A percentile compares a stretch with the other conserved stretches of the same genome.
Conservation (phyloP, 2,797 vertebrate genomes). For the Capromys pilorides region DNA sequence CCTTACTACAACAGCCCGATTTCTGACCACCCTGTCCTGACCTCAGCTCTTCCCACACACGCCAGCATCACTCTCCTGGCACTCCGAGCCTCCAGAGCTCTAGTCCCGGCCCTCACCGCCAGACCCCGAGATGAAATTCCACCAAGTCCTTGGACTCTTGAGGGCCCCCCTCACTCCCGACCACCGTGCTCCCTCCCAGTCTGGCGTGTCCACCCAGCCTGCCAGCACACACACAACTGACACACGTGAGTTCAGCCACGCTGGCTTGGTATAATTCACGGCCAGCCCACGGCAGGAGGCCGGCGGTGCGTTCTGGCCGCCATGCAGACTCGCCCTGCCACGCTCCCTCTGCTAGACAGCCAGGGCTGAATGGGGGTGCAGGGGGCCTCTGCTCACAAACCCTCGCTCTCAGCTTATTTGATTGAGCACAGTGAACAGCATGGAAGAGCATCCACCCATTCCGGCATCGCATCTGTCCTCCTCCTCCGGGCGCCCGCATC, state of each 20-base stretch:
- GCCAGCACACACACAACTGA: not conserved
- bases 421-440: not conserved
- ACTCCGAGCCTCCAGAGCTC: not conserved
- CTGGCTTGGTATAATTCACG: not conserved
- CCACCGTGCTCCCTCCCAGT: not conserved
- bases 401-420: not conserved
- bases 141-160: rapidly evolving
- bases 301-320: not conserved
- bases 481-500: not conserved
- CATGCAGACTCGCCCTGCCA: not conserved
- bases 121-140: not conserved
- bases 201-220: not conserved
- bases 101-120: not conserved
- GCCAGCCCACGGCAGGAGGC: not conserved
- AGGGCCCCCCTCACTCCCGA: not conserved
- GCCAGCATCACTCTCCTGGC: not conserved
- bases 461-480: not conserved
- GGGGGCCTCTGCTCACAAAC: not conserved
- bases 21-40: not conserved
- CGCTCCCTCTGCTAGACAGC: not conserved
- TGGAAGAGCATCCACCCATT: not conserved
- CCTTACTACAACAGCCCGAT: rapidly evolving
- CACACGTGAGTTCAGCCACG: not conserved
- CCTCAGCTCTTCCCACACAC: not conserved
- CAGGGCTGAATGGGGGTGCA: rapidly evolving